A percentile compares a stretch with the other conserved stretches of the same genome.
Conservation (phyloP, 1,140 invertebrate species). For the Bactericera cockerelli region DNA sequence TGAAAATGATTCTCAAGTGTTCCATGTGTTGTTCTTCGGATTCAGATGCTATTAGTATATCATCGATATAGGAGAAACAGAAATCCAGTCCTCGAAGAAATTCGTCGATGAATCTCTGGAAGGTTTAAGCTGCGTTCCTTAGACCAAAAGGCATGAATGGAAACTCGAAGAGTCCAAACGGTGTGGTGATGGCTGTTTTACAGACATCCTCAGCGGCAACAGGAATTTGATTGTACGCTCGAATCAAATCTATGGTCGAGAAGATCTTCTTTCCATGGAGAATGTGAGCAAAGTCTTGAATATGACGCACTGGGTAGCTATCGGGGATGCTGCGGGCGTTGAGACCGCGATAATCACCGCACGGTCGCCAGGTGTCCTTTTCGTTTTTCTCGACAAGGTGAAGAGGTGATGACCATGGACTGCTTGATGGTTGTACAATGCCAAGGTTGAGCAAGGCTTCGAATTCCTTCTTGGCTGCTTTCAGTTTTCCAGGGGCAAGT, state of each 20-base stretch:
- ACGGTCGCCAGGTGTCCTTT: no score
- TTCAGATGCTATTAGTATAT: conserved; percentile 26
- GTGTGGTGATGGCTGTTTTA: conserved; percentile 26
- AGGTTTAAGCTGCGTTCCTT: conserved; percentile 29
- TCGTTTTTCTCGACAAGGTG: not conserved
- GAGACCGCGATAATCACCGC: no score
- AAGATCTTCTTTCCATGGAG: conserved; percentile 30
- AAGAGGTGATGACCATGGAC: not conserved
- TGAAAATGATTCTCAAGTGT: conserved; percentile 18
- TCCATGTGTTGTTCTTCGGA: conserved; percentile 21
- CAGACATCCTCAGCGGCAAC: conserved; percentile 23
- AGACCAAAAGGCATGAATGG: conserved; percentile 29
- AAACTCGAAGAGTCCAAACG: conserved; percentile 18
- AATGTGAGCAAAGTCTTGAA: conserved; percentile 25
- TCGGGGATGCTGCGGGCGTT: no score
- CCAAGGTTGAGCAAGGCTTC: no score
- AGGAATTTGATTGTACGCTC: conserved; percentile 34
- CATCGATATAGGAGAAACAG: conserved; percentile 26
- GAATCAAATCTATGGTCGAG: conserved; percentile 30
- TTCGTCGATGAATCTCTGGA: conserved; percentile 34
- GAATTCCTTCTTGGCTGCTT: conserved; percentile 23
- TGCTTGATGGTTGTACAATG: not conserved
- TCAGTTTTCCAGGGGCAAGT: conserved; percentile 24
- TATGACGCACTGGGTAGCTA: conserved; percentile 28
- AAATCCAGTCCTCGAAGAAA: conserved; percentile 27